Percentiles rank a stretch among this genome's conserved stretches.
phyloP scores from a whole-genome alignment of 2,888 invertebrate species.

The Dromius quadrimaculatus region DNA sequence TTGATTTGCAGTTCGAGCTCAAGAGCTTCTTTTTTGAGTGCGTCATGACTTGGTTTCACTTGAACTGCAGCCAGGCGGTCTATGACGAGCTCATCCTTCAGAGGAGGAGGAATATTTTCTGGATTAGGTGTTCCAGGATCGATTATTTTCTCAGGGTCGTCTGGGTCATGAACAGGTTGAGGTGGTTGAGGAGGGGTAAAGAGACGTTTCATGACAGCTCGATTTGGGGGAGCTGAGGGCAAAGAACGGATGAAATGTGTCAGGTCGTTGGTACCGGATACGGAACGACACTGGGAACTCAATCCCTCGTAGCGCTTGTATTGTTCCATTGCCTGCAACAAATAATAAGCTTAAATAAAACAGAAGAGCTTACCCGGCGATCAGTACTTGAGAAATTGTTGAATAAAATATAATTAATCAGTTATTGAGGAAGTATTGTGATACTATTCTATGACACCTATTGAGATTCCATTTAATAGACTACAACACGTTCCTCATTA shows the following conservation, averaged over 20 bases:
- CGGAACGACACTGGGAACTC: slow-evolving; percentile 80
- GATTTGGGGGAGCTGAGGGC: slow-evolving; percentile 69
- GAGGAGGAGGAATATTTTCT: slow-evolving; percentile 79
- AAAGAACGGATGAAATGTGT: slow-evolving; percentile 82
- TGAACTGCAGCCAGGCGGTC: slow-evolving; percentile 80
- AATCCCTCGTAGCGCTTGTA: slow-evolving; percentile 86
- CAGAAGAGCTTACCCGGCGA: too few relatives aligned
- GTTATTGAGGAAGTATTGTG: too few relatives aligned
- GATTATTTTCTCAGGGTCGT: slow-evolving; percentile 64
- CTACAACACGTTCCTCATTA: too few relatives aligned
- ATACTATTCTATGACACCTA: too few relatives aligned
- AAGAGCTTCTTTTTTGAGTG: slow-evolving; percentile 84
- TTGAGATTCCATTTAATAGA: too few relatives aligned
- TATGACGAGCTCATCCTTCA: slow-evolving; percentile 87
- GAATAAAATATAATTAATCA: too few relatives aligned
- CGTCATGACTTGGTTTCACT: slow-evolving; percentile 80
- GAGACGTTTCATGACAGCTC: slow-evolving; percentile 66
- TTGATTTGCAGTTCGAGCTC: slow-evolving; percentile 89
- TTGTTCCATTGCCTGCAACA: slow-evolving; percentile 82
- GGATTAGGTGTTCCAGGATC: slow-evolving; percentile 59
- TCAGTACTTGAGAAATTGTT: too few relatives aligned
- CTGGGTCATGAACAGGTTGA: slow-evolving; percentile 67
- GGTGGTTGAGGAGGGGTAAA: slow-evolving; percentile 79
- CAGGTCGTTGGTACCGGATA: slow-evolving; percentile 80
- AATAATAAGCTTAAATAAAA: too few relatives aligned